Conservation (phyloP, 2,888 invertebrate species). For the Leucoptera coffeella region DNA sequence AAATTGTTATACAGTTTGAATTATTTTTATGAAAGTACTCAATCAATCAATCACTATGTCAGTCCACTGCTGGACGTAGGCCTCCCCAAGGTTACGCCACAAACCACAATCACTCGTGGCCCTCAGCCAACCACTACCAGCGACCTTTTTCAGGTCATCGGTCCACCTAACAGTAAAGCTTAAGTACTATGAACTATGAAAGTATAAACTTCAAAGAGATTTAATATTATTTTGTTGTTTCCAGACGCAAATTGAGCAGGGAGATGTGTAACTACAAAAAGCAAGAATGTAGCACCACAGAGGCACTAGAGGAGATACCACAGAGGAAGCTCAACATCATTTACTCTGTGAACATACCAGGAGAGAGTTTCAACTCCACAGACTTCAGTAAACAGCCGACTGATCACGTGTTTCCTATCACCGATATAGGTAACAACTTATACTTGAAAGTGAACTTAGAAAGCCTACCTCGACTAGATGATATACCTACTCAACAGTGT, state of each 20-base stretch:
- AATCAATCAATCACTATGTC: too few relatives aligned
- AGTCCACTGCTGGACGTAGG: too few relatives aligned
- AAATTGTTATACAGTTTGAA: too few relatives aligned
- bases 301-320: slow-evolving; percentile 11
- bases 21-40: too few relatives aligned
- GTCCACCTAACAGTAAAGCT: too few relatives aligned
- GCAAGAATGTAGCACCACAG: slow-evolving; percentile 36
- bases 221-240: slow-evolving; percentile 7
- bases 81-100: too few relatives aligned
- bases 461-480: slow-evolving; percentile 69
- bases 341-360: slow-evolving; percentile 65
- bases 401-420: slow-evolving; percentile 67
- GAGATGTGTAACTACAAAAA: slow-evolving; percentile 45
- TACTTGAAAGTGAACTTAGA: slow-evolving; percentile 57
- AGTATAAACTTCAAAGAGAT: too few relatives aligned
- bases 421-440: slow-evolving; percentile 58
- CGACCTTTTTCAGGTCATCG: too few relatives aligned
- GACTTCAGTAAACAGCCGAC: slow-evolving; percentile 53
- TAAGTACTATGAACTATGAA: too few relatives aligned
- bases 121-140: too few relatives aligned
- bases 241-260: slow-evolving; percentile 39
- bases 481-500: slow-evolving; percentile 58
- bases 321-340: slow-evolving; percentile 44
- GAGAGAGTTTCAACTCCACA: slow-evolving; percentile 50
- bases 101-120: too few relatives aligned